phyloP scores from a whole-genome alignment of 2,113 vertebrate genomes.

The Stegostoma tigrinum region DNA sequence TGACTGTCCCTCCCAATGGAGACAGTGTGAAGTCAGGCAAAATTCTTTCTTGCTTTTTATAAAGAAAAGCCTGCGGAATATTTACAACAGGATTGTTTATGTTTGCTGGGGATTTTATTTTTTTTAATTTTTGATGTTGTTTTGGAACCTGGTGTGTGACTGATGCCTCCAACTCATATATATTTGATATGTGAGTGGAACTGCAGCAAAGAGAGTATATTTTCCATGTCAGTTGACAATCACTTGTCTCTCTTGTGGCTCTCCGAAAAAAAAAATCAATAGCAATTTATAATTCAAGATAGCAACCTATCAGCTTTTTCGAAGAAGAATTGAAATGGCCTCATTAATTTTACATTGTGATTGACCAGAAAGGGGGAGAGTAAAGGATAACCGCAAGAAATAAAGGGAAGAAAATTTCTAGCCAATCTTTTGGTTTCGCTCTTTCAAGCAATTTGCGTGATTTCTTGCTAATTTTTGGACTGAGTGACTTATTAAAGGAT shows the following conservation, averaged over 20 bases:
- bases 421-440: not conserved
- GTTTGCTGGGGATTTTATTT: not conserved
- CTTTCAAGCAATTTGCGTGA: not conserved
- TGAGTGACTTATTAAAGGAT: not conserved
- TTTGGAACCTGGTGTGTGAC: not conserved
- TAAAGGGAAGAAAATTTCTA: not conserved
- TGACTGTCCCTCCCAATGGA: not conserved
- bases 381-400: not conserved
- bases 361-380: not conserved
- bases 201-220: not conserved
- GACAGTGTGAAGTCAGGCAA: not conserved
- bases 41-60: not conserved
- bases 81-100: not conserved
- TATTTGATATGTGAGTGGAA: not conserved
- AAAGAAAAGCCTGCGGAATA: not conserved
- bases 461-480: not conserved
- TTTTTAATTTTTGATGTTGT: conserved; percentile 22
- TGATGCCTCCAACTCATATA: not conserved
- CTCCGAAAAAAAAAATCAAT: conserved; percentile 19
- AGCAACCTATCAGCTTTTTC: not conserved
- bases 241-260: not conserved
- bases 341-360: conserved; percentile 31
- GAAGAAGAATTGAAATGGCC: not conserved
- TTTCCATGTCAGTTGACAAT: not conserved
- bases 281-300: conserved; percentile 20